Evolutionary conservation across 1,140 invertebrate species (phyloP).

Genomic region (Drosophila navojoa): DNA sequence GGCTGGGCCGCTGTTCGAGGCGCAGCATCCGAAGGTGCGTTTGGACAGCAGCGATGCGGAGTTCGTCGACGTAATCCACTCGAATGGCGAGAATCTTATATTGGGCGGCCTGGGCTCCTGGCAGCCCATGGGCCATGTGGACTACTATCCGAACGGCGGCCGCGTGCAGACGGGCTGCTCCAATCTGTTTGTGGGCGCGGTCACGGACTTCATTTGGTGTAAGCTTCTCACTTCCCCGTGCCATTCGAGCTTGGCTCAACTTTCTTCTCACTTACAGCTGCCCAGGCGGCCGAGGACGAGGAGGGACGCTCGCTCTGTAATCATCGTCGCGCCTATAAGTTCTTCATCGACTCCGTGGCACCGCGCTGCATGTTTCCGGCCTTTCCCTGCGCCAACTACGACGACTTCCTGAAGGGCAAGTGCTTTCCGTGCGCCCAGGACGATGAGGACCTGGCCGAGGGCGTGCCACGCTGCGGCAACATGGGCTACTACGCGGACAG

Average conservation of each 20-base stretch:
- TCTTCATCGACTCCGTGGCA: constrained; percentile 96
- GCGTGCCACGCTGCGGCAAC: constrained; percentile 89
- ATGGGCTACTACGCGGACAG: constrained; percentile 97
- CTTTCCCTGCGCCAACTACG: constrained; percentile 93
- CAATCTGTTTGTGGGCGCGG: constrained; percentile 94
- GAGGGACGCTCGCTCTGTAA: constrained; percentile 95
- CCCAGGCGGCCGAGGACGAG: constrained; percentile 89
- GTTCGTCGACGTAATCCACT: constrained; percentile 98
- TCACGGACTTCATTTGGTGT: constrained; percentile 96
- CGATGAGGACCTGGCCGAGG: constrained; percentile 78
- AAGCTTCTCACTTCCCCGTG: constrained; percentile 79
- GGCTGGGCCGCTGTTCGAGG: constrained; percentile 94
- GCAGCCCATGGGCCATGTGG: constrained; percentile 95
- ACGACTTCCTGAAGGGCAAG: constrained; percentile 88
- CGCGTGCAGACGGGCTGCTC: constrained; percentile 94
- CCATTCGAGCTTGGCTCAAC: background rate
- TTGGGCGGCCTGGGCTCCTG: constrained; percentile 92
- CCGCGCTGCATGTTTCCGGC: constrained; percentile 95
- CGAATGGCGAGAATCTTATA: constrained; percentile 94
- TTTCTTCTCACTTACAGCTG: constrained; percentile 49
- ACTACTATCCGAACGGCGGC: constrained; percentile 96
- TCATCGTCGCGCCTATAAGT: constrained; percentile 95
- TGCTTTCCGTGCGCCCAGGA: constrained; percentile 86
- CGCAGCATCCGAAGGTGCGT: constrained; percentile 91
- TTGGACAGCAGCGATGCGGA: constrained; percentile 93